Evolutionary conservation across 2,113 vertebrate genomes (phyloP).

Genomic region (Climacteris rufus): DNA sequence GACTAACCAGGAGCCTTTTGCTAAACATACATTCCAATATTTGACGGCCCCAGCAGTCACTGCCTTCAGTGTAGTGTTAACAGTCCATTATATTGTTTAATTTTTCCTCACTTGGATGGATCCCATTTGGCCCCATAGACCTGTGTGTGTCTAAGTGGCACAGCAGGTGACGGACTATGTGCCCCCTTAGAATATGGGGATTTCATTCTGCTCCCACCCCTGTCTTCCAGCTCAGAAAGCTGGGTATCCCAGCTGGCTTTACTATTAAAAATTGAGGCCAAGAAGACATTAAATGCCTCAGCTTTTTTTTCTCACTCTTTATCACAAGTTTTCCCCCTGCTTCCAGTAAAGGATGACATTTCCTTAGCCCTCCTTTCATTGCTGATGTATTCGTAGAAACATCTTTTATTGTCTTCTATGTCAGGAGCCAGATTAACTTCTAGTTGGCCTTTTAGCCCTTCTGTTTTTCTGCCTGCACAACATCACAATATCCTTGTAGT

Average conservation of each 20-base stretch:
- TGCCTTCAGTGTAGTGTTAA: not conserved
- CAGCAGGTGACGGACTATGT: not conserved
- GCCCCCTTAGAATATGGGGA: not conserved
- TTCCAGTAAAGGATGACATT: not conserved
- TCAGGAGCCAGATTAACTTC: not conserved
- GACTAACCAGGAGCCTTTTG: not conserved
- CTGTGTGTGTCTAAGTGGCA: not conserved
- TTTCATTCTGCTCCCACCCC: not conserved
- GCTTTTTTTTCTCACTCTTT: not conserved
- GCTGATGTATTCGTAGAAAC: not conserved
- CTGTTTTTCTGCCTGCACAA: not conserved
- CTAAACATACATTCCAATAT: not conserved
- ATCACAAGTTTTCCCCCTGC: fast-evolving
- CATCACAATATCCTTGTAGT: not conserved
- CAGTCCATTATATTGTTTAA: fast-evolving
- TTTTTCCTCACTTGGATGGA: not conserved
- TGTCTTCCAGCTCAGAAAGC: not conserved
- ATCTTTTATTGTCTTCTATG: not conserved
- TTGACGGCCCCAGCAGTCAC: not conserved
- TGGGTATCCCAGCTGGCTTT: not conserved
- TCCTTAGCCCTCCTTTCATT: not conserved
- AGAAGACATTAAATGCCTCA: not conserved
- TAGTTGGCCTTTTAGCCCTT: not conserved
- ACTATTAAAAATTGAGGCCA: not conserved
- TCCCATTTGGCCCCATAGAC: not conserved